phyloP scores from a whole-genome alignment of 2,797 vertebrate genomes.

The Sebastes cheni region DNA sequence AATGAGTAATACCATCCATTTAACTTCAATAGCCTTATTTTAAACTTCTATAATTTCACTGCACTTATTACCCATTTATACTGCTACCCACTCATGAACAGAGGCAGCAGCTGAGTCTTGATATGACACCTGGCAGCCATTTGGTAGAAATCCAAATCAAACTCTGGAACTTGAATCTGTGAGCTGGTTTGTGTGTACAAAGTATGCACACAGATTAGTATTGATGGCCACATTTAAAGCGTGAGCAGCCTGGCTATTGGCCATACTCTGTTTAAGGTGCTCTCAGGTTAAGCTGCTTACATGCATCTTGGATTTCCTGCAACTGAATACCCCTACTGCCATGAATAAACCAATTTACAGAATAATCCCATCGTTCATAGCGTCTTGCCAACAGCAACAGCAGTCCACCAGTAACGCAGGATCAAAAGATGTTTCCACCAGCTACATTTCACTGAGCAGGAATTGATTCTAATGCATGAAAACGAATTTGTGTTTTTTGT shows the following conservation, averaged over 20 bases:
- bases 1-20: neutral
- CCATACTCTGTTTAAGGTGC: neutral
- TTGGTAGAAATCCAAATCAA: neutral
- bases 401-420: neutral
- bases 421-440: neutral
- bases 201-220: neutral
- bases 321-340: conserved; percentile 13
- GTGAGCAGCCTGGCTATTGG: neutral
- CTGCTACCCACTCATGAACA: neutral
- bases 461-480: neutral
- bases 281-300: conserved; percentile 41
- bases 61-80: neutral
- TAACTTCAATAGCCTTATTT: neutral
- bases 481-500: neutral
- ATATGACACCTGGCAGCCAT: neutral
- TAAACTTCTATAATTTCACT: neutral
- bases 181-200: neutral
- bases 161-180: neutral
- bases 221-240: conserved; percentile 1
- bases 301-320: conserved; percentile 16
- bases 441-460: neutral
- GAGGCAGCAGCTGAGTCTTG: neutral
- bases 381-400: neutral
- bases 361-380: neutral
- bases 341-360: conserved; percentile 44